A percentile compares a stretch with the other conserved stretches of the same genome.
phyloP scores from a whole-genome alignment of 2,888 invertebrate species.

The Cryptus viduatorius region DNA sequence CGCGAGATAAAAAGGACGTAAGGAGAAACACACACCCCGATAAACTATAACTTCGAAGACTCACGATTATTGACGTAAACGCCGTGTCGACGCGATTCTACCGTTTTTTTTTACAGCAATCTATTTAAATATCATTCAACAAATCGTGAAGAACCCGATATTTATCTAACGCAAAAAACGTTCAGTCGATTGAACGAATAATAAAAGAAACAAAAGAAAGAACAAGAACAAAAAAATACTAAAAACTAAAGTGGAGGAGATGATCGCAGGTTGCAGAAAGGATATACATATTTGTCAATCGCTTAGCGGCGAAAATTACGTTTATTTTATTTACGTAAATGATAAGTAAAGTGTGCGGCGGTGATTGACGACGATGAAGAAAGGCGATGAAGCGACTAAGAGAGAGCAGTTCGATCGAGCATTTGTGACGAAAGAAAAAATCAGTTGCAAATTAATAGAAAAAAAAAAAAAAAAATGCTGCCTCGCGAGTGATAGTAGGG shows the following conservation, averaged over 20 bases:
- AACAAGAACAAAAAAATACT: slow-evolving; percentile 12
- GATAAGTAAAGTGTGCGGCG: slow-evolving; percentile 14
- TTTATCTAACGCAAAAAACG: slow-evolving; percentile 18
- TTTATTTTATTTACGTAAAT: slow-evolving; percentile 37
- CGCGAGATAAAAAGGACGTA: not conserved
- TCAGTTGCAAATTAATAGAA: slow-evolving; percentile 10
- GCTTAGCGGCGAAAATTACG: slow-evolving; percentile 32
- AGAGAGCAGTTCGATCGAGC: not conserved
- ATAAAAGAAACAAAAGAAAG: not conserved
- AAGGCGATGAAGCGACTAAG: not conserved
- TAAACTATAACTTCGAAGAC: slow-evolving; percentile 6
- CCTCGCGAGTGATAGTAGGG: slow-evolving; percentile 63
- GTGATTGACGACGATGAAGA: slow-evolving; percentile 11
- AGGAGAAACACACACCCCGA: not conserved
- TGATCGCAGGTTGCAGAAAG: slow-evolving; percentile 35
- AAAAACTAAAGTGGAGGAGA: slow-evolving; percentile 45
- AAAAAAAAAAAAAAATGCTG: slow-evolving; percentile 29
- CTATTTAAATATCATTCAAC: slow-evolving; percentile 1
- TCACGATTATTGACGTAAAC: slow-evolving; percentile 32
- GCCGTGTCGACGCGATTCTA: slow-evolving; percentile 9
- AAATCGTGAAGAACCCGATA: slow-evolving; percentile 17
- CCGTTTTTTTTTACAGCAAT: not conserved
- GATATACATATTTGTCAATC: slow-evolving; percentile 36
- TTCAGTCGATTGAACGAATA: slow-evolving; percentile 8
- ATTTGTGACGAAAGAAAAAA: slow-evolving; percentile 4